phyloP scores from a whole-genome alignment of 64 coral and sea anemone species.

The Dendrophyllia cribrosa region DNA sequence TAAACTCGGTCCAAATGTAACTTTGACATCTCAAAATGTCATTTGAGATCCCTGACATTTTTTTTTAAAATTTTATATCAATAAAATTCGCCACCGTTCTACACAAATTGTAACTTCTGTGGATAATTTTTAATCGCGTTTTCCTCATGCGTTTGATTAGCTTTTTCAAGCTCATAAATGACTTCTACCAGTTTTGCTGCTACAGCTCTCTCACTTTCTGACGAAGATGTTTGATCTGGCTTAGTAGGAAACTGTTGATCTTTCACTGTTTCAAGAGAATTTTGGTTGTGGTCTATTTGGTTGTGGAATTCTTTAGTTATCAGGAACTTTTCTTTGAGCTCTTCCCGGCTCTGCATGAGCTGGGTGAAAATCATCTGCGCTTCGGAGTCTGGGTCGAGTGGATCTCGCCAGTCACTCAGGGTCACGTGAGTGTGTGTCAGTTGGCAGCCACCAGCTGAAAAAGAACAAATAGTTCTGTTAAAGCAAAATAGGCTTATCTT shows the following conservation, averaged over 20 bases:
- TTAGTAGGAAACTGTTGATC: not conserved
- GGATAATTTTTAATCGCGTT: conserved; percentile 12
- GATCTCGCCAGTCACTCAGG: conserved; percentile 97
- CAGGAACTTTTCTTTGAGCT: conserved; percentile 66
- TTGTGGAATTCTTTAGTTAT: conserved; percentile 10
- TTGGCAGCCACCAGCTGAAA: conserved; percentile 81
- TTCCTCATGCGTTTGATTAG: conserved; percentile 43
- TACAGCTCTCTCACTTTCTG: not conserved
- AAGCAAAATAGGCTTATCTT: not conserved
- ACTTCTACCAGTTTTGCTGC: conserved; percentile 64
- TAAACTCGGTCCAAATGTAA: too few relatives aligned
- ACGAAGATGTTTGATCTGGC: not conserved
- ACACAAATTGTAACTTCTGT: too few relatives aligned
- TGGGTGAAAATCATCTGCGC: conserved; percentile 92
- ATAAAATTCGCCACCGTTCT: too few relatives aligned
- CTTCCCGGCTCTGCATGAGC: conserved; percentile 73
- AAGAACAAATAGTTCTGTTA: not conserved
- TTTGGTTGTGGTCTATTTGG: not conserved
- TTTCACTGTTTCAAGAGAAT: not conserved
- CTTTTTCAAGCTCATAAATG: conserved; percentile 67
- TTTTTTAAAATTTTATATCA: too few relatives aligned
- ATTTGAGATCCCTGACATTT: too few relatives aligned
- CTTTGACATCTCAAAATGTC: too few relatives aligned
- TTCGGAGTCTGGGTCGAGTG: conserved; percentile 89
- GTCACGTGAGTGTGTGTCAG: conserved; percentile 74